Evolutionary conservation across 2,797 vertebrate genomes (phyloP).

Genomic region (Amblyraja radiata): DNA sequence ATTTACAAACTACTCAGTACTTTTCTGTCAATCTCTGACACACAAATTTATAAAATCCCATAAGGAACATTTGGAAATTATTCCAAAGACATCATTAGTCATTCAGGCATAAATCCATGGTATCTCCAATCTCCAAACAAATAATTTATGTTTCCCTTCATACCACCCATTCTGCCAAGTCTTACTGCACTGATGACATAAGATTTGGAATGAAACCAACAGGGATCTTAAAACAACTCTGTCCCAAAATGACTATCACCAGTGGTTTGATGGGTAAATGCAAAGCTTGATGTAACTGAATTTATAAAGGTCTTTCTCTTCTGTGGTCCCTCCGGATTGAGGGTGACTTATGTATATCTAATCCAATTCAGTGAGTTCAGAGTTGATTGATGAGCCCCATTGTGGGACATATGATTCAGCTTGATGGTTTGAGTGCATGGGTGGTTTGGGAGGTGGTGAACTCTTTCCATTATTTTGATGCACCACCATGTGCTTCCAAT

Average conservation of each 20-base stretch:
- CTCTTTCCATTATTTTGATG: no score
- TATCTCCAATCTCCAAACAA: not conserved
- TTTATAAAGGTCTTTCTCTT: not conserved
- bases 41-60: not conserved
- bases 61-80: not conserved
- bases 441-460: no score
- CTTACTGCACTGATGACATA: not conserved
- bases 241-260: not conserved
- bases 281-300: not conserved
- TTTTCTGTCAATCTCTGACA: not conserved
- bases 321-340: no score
- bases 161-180: no score
- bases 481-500: no score
- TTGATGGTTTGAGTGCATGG: no score
- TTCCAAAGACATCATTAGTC: conserved; percentile 11
- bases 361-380: no score
- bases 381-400: no score
- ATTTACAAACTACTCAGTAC: not conserved
- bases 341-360: no score
- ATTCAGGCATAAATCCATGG: not conserved
- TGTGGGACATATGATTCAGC: no score
- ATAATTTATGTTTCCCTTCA: not conserved
- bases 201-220: not conserved
- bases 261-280: not conserved
- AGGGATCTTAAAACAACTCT: not conserved